These are phyloP conservation scores for Trilocha varians DNA, from an alignment of 2,888 invertebrate genomes.

Conservation along the genomic window DNA sequence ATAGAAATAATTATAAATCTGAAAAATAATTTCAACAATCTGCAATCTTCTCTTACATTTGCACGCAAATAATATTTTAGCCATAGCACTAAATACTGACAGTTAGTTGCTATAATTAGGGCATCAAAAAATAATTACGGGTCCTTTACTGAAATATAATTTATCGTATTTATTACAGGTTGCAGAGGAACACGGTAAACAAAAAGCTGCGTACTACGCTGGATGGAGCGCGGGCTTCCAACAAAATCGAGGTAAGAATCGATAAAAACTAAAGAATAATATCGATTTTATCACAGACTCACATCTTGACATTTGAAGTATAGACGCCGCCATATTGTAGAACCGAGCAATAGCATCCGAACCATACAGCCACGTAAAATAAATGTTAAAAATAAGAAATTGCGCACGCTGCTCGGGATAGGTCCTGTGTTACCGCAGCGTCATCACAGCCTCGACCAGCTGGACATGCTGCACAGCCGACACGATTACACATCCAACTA, in stretches of 20 bases:
- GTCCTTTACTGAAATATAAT: no score
- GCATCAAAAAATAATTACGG: no score
- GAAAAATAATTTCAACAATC: no score
- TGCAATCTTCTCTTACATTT: no score
- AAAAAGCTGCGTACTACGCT: slow-evolving; percentile 83
- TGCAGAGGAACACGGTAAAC: slow-evolving; percentile 89
- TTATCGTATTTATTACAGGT: slow-evolving; percentile 47
- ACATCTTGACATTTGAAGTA: neutral
- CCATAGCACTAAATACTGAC: no score
- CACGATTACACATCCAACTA: slow-evolving; percentile 50
- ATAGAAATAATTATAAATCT: neutral
- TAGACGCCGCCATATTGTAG: neutral
- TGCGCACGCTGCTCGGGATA: slow-evolving; percentile 56
- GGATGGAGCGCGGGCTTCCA: slow-evolving; percentile 80
- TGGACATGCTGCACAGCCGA: slow-evolving; percentile 60
- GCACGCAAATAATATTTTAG: no score
- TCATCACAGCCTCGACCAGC: slow-evolving; percentile 64
- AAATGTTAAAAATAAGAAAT: slow-evolving; percentile 6
- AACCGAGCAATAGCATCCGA: neutral
- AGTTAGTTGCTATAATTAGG: no score
- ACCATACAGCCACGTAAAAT: neutral
- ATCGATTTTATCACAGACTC: neutral
- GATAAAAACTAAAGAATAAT: neutral
- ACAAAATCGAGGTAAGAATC: slow-evolving; percentile 65
- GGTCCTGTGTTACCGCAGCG: slow-evolving; percentile 45